phyloP scores from a whole-genome alignment of 2,888 invertebrate species.

The Tachina fera region DNA sequence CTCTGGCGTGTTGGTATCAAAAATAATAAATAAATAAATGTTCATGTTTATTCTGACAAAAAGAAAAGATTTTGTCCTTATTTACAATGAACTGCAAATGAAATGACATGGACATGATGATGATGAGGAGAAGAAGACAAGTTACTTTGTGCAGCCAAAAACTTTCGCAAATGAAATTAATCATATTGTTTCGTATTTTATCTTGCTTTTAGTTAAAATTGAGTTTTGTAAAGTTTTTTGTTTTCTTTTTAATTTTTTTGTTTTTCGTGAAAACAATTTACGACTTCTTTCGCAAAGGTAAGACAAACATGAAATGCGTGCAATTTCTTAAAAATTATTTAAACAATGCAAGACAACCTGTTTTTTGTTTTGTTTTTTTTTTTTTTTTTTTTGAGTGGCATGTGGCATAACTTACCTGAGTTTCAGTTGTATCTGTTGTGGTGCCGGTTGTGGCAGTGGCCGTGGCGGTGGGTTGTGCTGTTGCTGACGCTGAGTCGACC shows the following conservation, averaged over 20 bases:
- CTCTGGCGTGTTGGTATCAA: no score
- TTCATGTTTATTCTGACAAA: not conserved
- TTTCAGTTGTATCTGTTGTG: constrained; percentile 74
- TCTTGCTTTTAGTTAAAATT: constrained; percentile 18
- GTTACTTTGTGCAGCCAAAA: constrained; percentile 41
- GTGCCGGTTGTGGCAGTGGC: constrained; percentile 54
- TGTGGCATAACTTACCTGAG: constrained; percentile 77
- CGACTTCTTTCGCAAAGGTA: constrained; percentile 29
- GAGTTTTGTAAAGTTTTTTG: constrained; percentile 37
- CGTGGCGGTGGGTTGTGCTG: constrained; percentile 51
- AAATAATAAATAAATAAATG: constrained; percentile 31
- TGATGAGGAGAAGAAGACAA: not conserved
- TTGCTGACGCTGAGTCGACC: constrained; percentile 12
- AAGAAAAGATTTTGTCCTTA: constrained; percentile 7
- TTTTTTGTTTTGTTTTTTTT: no score
- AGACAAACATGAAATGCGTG: constrained; percentile 58
- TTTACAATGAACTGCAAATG: constrained; percentile 36
- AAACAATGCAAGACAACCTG: constrained; percentile 53
- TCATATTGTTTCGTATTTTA: constrained; percentile 10
- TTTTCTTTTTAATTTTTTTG: constrained; percentile 17
- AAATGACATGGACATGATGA: constrained; percentile 20
- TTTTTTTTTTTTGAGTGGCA: not conserved
- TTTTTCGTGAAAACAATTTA: constrained; percentile 30
- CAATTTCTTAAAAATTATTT: constrained; percentile 48
- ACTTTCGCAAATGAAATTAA: constrained; percentile 38